Conservation (phyloP, 2,797 vertebrate genomes). For the Myripristis jacobus region DNA sequence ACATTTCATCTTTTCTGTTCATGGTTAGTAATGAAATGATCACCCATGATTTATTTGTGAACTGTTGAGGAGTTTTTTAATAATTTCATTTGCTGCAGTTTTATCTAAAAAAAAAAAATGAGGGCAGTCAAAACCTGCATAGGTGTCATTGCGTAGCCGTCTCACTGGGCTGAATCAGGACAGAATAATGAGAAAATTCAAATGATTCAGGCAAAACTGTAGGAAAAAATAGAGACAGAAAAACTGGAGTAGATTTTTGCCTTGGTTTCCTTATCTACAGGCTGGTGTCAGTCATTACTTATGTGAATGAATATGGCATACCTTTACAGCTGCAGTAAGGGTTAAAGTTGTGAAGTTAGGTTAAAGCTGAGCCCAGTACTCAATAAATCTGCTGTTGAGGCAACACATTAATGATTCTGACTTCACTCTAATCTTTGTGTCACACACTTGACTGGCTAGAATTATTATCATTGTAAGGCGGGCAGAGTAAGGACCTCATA, state of each 20-base stretch:
- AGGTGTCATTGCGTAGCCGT: not conserved
- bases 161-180: not conserved
- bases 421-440: slow-evolving; percentile 46
- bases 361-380: slow-evolving; percentile 43
- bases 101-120: too few relatives aligned
- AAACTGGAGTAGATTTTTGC: not conserved
- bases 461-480: slow-evolving; percentile 35
- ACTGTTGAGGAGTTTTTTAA: not conserved
- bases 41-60: not conserved
- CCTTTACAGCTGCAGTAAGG: not conserved
- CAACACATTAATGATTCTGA: slow-evolving; percentile 48
- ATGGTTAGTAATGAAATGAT: slow-evolving; percentile 5
- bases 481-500: slow-evolving; percentile 42
- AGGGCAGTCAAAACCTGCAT: too few relatives aligned
- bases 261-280: not conserved
- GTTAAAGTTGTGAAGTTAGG: slow-evolving; percentile 13
- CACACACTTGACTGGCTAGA: slow-evolving; percentile 40
- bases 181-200: not conserved
- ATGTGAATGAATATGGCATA: too few relatives aligned
- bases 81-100: slow-evolving; percentile 27
- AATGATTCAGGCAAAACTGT: not conserved
- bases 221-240: not conserved
- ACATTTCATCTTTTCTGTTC: slow-evolving; percentile 34
- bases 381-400: slow-evolving; percentile 27
- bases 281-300: slow-evolving; percentile 1